Base-by-base conservation (phyloP, 2,888 invertebrate species). In the Eudasyphora cyanicolor region DNA sequence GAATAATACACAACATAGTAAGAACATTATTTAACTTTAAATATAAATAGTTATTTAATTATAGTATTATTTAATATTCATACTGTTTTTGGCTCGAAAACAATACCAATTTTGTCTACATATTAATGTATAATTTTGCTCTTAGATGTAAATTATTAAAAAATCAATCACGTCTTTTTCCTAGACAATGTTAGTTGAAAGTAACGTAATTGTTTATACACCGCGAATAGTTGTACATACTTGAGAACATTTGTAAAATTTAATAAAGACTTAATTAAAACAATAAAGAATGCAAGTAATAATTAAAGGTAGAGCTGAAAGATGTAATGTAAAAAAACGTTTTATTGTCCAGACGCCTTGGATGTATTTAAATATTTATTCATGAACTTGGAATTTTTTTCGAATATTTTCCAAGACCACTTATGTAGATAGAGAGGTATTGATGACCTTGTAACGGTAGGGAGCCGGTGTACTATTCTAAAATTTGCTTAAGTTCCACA, bases 191-290 rank as follows among this genome's bases (percentile, higher is more conserved):
- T 57, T 7, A 21, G 19, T 21, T 10, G 6, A 21, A 51, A 57
- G 12, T 0, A 27, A 14, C 27, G 10, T 57, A 57, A 57, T 57
- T 24, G 57, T 24, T 57, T 57, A 8, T 57, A 27, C n/a, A n/a
- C n/a, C n/a, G 24, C 1, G 57, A 57, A 57, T 57, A 1, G 14
- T 12, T 45, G 17, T 51, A 51, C 24, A 12, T 7, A 21, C 35
- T 8, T 35, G 64, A 38, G 38, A 64, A 64, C 38, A 38, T 67
- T 67, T 38, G 67, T 67, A 67, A 67, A 24, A 42, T 42, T n/a
- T 67, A 67, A 38, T 67, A 42, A 38, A 67, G 14, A 42, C 21
- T 67, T 67, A 67, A 67, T 67, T n/a, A 67, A 67, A 67, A 67
- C 21, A 67, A 14, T n/a, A 42, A 42, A 21, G 14, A 42, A n/a